Evolutionary conservation across 1,140 invertebrate genomes (phyloP).

Genomic region (Ceratina japonica): DNA sequence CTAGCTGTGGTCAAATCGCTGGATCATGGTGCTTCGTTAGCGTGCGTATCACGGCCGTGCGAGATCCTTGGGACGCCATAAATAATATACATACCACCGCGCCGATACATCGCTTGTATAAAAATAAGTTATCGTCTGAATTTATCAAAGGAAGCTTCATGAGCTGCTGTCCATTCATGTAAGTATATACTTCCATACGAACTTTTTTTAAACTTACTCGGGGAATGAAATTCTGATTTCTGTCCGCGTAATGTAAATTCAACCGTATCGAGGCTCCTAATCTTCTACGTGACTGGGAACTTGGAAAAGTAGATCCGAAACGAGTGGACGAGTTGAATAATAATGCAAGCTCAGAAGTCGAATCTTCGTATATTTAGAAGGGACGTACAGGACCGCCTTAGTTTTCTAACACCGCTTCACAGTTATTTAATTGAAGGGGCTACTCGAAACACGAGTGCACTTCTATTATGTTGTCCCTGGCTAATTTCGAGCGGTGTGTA

Average conservation of each 20-base stretch:
- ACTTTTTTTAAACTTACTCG: neutral
- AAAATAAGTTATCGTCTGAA: conserved; percentile 42
- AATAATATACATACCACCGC: conserved; percentile 46
- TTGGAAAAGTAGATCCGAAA: no score
- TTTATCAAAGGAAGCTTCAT: conserved; percentile 69
- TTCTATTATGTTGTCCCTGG: no score
- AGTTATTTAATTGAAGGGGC: no score
- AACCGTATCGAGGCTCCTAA: no score
- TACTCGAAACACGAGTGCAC: no score
- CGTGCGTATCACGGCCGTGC: conserved; percentile 36
- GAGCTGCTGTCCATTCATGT: conserved; percentile 78
- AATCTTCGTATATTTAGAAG: no score
- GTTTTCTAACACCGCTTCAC: no score
- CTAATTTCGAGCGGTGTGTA: no score
- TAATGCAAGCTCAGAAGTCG: neutral
- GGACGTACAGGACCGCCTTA: no score
- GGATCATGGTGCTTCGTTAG: conserved; percentile 35
- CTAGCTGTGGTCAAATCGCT: neutral
- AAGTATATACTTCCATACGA: conserved; percentile 59
- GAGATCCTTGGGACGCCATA: conserved; percentile 41
- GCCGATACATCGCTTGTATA: conserved; percentile 29
- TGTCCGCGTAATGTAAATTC: no score
- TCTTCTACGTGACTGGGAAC: neutral
- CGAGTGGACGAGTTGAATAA: neutral
- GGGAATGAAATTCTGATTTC: neutral